phyloP scores from a whole-genome alignment of 2,888 invertebrate genomes.

The Harmothoe impar region DNA sequence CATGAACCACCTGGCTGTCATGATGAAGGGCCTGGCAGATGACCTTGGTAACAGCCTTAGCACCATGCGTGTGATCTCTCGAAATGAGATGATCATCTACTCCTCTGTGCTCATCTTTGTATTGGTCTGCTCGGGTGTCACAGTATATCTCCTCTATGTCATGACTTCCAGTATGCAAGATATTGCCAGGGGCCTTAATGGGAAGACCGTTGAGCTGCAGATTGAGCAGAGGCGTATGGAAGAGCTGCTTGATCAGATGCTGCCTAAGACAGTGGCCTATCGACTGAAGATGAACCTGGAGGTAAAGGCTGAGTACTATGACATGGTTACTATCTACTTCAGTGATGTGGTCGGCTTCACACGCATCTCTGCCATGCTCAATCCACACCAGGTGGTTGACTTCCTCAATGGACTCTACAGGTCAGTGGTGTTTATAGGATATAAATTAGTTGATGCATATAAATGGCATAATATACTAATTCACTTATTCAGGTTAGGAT shows the following conservation, averaged over 20 bases:
- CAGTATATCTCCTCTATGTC: slow-evolving; percentile 19
- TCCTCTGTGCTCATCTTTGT: slow-evolving; percentile 8
- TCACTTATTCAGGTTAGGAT: too few species aligned
- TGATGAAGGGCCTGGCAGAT: neutral
- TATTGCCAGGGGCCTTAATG: neutral
- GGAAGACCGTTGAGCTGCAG: slow-evolving; percentile 9
- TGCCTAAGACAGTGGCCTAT: slow-evolving; percentile 73
- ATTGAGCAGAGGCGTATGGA: slow-evolving; percentile 99
- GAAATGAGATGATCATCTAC: slow-evolving; percentile 29
- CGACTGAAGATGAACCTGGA: slow-evolving; percentile 19
- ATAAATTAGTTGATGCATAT: too few species aligned
- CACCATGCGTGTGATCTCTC: neutral
- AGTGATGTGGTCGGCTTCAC: slow-evolving; percentile 69
- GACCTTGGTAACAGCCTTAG: neutral
- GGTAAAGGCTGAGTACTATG: slow-evolving; percentile 40
- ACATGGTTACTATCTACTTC: slow-evolving; percentile 66
- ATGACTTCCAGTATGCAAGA: slow-evolving; percentile 45
- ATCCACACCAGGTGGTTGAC: slow-evolving; percentile 62
- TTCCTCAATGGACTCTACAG: slow-evolving; percentile 50
- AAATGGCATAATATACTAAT: too few species aligned
- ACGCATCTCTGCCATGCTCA: slow-evolving; percentile 61
- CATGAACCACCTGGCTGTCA: slow-evolving; percentile 38
- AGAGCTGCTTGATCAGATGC: slow-evolving; percentile 87
- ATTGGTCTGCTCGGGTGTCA: slow-evolving; percentile 30
- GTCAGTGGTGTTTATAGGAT: slow-evolving; percentile 16